Conservation (phyloP, 2,888 invertebrate species). For the Tenthredo distinguenda region DNA sequence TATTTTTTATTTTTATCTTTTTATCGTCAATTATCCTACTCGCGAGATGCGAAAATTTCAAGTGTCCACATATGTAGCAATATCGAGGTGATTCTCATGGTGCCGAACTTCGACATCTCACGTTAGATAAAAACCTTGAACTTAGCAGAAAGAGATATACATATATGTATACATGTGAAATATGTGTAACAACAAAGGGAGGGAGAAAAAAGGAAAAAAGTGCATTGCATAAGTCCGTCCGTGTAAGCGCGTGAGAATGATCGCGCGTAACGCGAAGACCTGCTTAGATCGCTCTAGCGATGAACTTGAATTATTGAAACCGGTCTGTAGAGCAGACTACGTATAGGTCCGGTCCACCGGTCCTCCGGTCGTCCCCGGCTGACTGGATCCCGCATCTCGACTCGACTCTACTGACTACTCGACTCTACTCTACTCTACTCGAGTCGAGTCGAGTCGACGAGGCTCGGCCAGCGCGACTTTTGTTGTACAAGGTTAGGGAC, state of each 20-base stretch:
- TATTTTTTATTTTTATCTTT: neutral
- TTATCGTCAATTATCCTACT: neutral
- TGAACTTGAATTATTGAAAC: slow-evolving; percentile 73
- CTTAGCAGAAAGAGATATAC: neutral
- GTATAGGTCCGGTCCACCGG: slow-evolving; percentile 15
- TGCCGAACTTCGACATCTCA: neutral
- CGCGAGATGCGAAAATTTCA: neutral
- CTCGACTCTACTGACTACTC: slow-evolving; percentile 68
- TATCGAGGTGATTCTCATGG: neutral
- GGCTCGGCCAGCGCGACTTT: slow-evolving; percentile 67
- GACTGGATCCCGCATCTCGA: neutral
- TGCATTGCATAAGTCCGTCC: neutral
- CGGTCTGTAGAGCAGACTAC: slow-evolving; percentile 65
- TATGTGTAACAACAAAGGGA: neutral
- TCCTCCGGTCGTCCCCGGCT: neutral
- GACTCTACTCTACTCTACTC: slow-evolving; percentile 7
- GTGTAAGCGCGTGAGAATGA: slow-evolving; percentile 20
- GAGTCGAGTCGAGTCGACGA: slow-evolving; percentile 65
- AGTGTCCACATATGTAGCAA: neutral
- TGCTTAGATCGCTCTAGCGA: slow-evolving; percentile 61
- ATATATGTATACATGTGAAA: neutral
- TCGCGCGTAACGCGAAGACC: slow-evolving; percentile 29
- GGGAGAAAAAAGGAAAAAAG: neutral
- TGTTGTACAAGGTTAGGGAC: slow-evolving; percentile 76
- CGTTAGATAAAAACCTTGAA: neutral